Conservation (phyloP, 2,113 vertebrate genomes). For the Mobula hypostoma region DNA sequence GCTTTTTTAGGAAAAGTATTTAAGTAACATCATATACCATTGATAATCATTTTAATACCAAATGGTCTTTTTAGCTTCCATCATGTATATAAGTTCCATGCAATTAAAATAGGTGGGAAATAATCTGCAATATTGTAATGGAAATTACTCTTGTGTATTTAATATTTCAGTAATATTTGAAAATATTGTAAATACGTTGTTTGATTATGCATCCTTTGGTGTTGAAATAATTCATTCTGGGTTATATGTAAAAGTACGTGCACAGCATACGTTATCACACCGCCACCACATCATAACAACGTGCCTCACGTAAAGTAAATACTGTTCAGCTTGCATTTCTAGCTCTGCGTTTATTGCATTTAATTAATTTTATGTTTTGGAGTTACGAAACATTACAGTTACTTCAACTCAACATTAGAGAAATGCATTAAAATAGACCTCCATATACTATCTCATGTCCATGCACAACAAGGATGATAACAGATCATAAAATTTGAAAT, state of each 20-base stretch:
- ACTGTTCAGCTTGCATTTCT: no score
- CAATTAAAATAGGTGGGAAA: not conserved
- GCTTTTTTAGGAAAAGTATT: not conserved
- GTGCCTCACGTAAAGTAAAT: no score
- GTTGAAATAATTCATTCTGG: no score
- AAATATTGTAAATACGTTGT: no score
- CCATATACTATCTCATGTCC: not conserved
- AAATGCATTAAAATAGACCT: not conserved
- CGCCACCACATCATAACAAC: no score
- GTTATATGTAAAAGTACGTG: no score
- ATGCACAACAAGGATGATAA: not conserved
- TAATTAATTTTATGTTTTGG: no score
- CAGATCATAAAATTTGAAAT: conserved; percentile 14
- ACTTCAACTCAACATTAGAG: not conserved
- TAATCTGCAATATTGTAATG: not conserved
- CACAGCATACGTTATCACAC: no score
- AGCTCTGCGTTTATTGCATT: no score
- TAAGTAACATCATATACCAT: not conserved
- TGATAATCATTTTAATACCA: not conserved
- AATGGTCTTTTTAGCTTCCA: not conserved
- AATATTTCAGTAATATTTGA: no score
- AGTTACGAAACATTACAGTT: no score
- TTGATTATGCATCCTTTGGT: no score
- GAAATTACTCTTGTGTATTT: not conserved
- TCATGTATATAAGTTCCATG: not conserved